A percentile compares a stretch with the other conserved stretches of the same genome.
These are phyloP conservation scores for Rhinella marina DNA, from an alignment of 2,797 vertebrate species.

Conservation along the genomic window DNA sequence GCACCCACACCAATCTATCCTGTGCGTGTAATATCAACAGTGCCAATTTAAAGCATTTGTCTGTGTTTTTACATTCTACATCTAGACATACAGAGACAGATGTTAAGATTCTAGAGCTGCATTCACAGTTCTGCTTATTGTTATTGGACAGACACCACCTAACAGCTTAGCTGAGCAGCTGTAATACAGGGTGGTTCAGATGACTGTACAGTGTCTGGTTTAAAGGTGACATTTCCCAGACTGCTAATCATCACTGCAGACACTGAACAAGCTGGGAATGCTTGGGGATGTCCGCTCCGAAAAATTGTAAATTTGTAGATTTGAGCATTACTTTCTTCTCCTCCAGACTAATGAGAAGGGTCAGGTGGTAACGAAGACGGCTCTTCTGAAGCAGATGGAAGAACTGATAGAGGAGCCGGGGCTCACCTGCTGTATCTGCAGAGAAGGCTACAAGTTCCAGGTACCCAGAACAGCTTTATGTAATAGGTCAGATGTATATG, in stretches of 20 bases:
- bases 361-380: slow-evolving; percentile 98
- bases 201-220: too few relatives aligned
- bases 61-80: background rate
- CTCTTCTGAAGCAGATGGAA: slow-evolving; percentile 97
- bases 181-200: background rate
- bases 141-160: too few relatives aligned
- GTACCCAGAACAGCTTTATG: slow-evolving; percentile 66
- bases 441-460: slow-evolving; percentile 99
- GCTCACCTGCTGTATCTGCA: slow-evolving; percentile 96
- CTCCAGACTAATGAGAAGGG: slow-evolving; percentile 96
- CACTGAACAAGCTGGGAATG: background rate
- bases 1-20: too few relatives aligned
- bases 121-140: too few relatives aligned
- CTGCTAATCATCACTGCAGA: background rate
- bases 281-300: background rate
- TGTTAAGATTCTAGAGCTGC: too few relatives aligned
- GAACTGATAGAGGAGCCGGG: slow-evolving; percentile 97
- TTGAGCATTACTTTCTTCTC: background rate
- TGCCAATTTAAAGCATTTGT: too few relatives aligned
- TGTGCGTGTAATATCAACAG: background rate
- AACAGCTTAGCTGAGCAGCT: background rate
- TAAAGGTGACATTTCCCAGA: too few relatives aligned
- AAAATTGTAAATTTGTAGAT: background rate
- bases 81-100: background rate
- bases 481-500: too few relatives aligned